These are phyloP conservation scores for Origma solitaria DNA, from an alignment of 2,113 vertebrate species.

Conservation along the genomic window DNA sequence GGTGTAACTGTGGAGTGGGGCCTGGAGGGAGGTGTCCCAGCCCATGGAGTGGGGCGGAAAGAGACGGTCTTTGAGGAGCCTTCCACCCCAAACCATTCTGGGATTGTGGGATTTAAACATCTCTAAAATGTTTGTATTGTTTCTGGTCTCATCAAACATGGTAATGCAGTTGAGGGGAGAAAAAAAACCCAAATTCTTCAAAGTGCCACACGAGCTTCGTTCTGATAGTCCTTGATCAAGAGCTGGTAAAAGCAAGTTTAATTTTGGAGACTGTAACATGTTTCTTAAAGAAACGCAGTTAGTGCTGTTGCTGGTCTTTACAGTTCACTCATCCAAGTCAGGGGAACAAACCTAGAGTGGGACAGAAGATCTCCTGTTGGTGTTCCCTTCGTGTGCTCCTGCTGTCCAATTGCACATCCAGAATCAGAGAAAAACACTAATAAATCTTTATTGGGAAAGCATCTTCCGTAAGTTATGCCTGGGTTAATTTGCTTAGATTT, in stretches of 20 bases:
- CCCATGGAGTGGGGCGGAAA: neutral
- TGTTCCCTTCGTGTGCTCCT: neutral
- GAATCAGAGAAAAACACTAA: neutral
- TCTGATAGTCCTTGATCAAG: neutral
- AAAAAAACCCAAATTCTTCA: neutral
- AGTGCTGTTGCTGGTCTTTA: neutral
- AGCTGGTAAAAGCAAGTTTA: neutral
- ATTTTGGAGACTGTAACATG: neutral
- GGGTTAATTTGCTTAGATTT: neutral
- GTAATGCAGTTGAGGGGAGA: no score
- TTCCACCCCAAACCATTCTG: neutral
- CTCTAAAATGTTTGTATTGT: neutral
- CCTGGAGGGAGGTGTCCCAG: neutral
- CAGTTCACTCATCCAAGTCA: neutral
- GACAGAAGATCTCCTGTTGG: neutral
- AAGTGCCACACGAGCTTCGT: neutral
- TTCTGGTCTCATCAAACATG: accelerated
- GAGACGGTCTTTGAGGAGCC: neutral
- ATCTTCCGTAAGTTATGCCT: neutral
- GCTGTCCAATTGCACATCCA: neutral
- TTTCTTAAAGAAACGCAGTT: neutral
- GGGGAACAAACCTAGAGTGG: neutral
- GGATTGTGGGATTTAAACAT: neutral
- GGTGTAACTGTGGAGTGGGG: neutral
- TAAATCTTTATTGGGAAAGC: neutral